Conservation (phyloP, 2,113 vertebrate species). For the human (Homo sapiens) region DNA sequence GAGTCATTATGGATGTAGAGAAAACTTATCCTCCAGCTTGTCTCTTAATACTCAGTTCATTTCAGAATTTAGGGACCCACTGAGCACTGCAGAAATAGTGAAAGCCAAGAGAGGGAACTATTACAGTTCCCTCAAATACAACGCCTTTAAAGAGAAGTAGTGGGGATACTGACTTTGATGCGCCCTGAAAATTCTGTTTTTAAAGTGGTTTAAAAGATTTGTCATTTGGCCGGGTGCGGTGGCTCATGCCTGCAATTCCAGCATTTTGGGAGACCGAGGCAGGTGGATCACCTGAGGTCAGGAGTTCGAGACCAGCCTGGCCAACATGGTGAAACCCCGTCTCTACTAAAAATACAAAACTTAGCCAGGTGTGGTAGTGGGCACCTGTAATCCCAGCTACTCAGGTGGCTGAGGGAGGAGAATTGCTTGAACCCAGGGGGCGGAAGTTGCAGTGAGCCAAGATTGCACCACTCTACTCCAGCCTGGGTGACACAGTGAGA, state of each 20-base stretch:
- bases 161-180: neutral
- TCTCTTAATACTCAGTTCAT: neutral
- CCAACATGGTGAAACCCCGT: neutral
- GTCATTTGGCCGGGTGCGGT: neutral
- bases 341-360: too few relatives aligned
- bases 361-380: fast-evolving
- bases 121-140: neutral
- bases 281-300: neutral
- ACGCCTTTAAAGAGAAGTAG: neutral
- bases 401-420: too few relatives aligned
- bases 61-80: neutral
- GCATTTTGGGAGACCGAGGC: neutral
- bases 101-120: neutral
- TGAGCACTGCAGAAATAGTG: neutral
- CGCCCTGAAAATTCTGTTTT: slow-evolving; percentile 1
- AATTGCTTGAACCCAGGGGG: too few relatives aligned
- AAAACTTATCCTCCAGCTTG: neutral
- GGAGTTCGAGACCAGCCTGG: neutral
- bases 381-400: too few relatives aligned
- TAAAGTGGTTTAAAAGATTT: neutral
- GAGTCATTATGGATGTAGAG: neutral
- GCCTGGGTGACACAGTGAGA: too few relatives aligned
- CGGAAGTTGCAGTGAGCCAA: too few relatives aligned
- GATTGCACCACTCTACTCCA: too few relatives aligned
- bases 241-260: neutral